Conservation (phyloP, 2,888 invertebrate genomes). For the Brachylomia viminalis region DNA sequence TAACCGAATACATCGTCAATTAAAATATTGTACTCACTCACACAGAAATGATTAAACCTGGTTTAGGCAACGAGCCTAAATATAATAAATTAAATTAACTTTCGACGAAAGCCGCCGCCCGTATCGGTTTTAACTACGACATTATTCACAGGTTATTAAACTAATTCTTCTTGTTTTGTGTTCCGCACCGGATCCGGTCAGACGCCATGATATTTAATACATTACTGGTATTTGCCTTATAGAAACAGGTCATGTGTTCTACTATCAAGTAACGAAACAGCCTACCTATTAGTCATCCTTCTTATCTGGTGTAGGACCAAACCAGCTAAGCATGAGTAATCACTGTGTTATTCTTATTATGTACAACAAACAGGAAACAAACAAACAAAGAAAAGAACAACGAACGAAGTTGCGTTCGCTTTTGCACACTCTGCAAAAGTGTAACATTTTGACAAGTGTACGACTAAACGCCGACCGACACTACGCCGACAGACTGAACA, state of each 20-base stretch:
- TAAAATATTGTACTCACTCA: too few relatives aligned
- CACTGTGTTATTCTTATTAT: background rate
- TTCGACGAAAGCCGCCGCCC: constrained; percentile 12
- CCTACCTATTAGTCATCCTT: constrained; percentile 30
- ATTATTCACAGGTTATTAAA: background rate
- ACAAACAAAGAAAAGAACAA: too few relatives aligned
- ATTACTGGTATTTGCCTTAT: background rate
- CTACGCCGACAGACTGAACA: too few relatives aligned
- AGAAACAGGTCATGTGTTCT: constrained; percentile 3
- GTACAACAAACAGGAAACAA: background rate
- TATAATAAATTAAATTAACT: constrained; percentile 17
- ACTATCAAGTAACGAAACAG: background rate
- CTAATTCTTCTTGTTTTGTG: background rate
- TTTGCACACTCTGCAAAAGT: background rate
- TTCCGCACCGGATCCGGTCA: background rate
- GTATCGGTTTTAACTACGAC: background rate
- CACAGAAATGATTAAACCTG: constrained; percentile 7
- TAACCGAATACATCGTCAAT: too few relatives aligned
- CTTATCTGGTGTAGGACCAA: constrained; percentile 1
- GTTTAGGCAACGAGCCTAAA: background rate
- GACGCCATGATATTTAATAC: background rate
- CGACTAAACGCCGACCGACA: too few relatives aligned
- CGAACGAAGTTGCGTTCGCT: background rate
- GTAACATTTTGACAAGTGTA: background rate
- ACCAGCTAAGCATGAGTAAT: constrained; percentile 18